Evolutionary conservation across 2,113 vertebrate genomes (phyloP).

Genomic region (Meles meles): DNA sequence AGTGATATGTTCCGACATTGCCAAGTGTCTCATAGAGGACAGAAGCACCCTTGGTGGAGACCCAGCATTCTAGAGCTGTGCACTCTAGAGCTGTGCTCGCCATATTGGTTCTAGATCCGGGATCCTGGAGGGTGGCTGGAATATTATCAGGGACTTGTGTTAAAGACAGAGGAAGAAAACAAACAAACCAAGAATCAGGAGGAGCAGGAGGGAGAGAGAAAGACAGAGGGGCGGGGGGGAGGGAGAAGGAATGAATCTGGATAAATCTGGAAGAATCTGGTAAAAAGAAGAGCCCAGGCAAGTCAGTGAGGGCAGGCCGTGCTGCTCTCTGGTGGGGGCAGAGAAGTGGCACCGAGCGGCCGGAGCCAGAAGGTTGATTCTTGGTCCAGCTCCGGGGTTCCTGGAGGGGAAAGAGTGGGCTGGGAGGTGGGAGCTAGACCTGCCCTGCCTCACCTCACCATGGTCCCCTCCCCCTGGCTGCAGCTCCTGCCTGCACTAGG

Average conservation of each 20-base stretch:
- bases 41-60: background rate
- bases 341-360: background rate
- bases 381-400: background rate
- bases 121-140: background rate
- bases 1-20: background rate
- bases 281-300: background rate
- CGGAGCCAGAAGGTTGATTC: background rate
- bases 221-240: too few relatives aligned
- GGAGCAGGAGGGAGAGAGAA: fast-evolving
- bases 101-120: background rate
- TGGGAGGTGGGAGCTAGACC: background rate
- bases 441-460: background rate
- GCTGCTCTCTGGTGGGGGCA: background rate
- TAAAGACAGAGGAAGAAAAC: fast-evolving
- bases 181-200: background rate
- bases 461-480: fast-evolving
- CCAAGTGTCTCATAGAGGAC: background rate
- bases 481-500: background rate
- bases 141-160: background rate
- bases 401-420: background rate
- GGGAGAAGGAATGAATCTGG: background rate
- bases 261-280: background rate
- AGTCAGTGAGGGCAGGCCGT: background rate
- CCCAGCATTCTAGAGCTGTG: background rate
- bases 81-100: too few relatives aligned